Conservation (phyloP, 1,140 invertebrate genomes). For the Periplaneta americana region DNA sequence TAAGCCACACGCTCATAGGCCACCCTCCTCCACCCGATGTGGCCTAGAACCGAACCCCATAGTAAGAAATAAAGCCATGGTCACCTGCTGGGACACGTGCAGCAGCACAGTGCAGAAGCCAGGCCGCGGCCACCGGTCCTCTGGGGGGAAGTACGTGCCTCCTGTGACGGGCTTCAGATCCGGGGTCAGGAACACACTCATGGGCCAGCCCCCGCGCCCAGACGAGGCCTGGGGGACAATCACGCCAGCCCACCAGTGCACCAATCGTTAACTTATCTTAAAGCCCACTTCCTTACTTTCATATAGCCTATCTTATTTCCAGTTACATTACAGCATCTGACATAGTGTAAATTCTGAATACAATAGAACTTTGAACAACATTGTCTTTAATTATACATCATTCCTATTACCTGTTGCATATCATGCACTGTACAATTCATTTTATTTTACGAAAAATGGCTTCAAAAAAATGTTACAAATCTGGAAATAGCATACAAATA, state of each 20-base stretch:
- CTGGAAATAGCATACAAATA: no score
- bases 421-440: no score
- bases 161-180: slow-evolving; percentile 80
- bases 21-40: slow-evolving; percentile 77
- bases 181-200: slow-evolving; percentile 91
- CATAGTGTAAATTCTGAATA: no score
- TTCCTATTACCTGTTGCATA: no score
- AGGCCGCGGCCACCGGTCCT: slow-evolving; percentile 65
- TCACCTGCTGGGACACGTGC: slow-evolving; percentile 46
- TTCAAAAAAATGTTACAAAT: no score
- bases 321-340: no score
- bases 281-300: no score
- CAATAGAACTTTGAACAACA: no score
- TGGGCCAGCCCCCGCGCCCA: slow-evolving; percentile 84
- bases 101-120: slow-evolving; percentile 74
- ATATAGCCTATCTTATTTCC: no score
- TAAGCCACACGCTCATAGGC: slow-evolving; percentile 94
- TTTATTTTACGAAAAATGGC: no score
- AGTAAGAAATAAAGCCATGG: neutral
- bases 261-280: no score
- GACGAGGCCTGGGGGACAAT: slow-evolving; percentile 51
- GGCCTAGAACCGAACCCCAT: slow-evolving; percentile 38
- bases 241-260: neutral
- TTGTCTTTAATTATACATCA: no score
- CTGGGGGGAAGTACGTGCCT: slow-evolving; percentile 70